Evolutionary conservation across 2,797 vertebrate species (phyloP).

Genomic region (Parambassis ranga): DNA sequence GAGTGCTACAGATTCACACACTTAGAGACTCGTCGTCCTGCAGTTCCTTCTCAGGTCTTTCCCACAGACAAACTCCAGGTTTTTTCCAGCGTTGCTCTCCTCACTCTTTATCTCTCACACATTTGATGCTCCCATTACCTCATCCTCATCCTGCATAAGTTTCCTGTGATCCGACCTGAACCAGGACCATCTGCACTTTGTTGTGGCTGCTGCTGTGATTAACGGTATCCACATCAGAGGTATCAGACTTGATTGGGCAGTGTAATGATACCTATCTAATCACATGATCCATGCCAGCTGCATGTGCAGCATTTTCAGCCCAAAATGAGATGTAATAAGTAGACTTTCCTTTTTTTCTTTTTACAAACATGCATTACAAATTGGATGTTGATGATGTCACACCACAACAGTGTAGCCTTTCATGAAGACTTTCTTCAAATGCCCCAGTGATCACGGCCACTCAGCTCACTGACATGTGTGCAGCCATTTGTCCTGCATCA

Average conservation of each 20-base stretch:
- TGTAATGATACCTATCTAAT: not conserved
- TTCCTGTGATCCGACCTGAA: constrained; percentile 17
- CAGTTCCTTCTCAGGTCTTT: no score
- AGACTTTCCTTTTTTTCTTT: not conserved
- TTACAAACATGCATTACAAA: not conserved
- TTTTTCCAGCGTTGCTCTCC: constrained; percentile 14
- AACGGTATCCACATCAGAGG: constrained; percentile 7
- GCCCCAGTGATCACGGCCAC: not conserved
- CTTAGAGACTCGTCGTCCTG: not conserved
- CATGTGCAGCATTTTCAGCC: not conserved
- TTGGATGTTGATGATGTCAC: not conserved
- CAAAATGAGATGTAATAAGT: not conserved
- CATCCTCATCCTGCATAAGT: not conserved
- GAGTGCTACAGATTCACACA: constrained; percentile 9
- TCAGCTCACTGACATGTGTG: not conserved
- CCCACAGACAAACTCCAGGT: constrained; percentile 6
- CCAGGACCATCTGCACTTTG: constrained; percentile 15
- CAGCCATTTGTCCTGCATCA: constrained; percentile 12
- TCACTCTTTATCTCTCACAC: constrained; percentile 20
- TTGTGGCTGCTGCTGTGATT: not conserved
- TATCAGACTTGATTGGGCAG: not conserved
- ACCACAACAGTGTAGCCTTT: not conserved
- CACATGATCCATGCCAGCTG: not conserved
- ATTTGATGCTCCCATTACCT: constrained; percentile 42
- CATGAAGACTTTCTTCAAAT: not conserved